Base-by-base conservation (phyloP, 2,888 invertebrate genomes). In the Drosophila mimica region DNA sequence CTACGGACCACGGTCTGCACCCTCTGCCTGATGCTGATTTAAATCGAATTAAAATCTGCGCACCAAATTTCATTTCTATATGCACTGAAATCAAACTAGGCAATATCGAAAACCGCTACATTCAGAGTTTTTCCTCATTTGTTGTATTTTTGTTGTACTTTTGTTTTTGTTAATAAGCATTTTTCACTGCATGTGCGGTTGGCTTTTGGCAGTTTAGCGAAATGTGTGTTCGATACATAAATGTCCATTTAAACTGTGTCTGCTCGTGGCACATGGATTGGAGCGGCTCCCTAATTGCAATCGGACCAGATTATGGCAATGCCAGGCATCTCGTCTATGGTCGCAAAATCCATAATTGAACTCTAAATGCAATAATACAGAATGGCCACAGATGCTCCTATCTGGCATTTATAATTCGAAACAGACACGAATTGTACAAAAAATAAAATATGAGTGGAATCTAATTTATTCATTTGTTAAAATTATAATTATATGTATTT, bases 41-140 rank as follows among this genome's bases (percentile, higher is more conserved):
- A 79, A 88, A 83, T 83, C 73, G 90, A 87, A 90, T 87, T 90
- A 87, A 86, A 90, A 88, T 83, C 90, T 64, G 81, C 61, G 72
- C 79, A 58, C 49, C 65, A 76, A 83, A 86, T 86, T 74, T 61
- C 85, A 80, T 87, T 84, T 77, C 53, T 67, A 48, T 58, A 64
- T 61, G 67, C 69, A 52, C 38, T 54, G 43, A 53, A 31, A 31
- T 13, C 30, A 28, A 43, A 43, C 43, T 34, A 48, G 49, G n/a
- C 77, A 72, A 34, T 74, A 74, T 65, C 64, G 48, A 63, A 76
- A 69, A 74, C 69, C 69, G 61, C 75, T 48, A 40, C n/a, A 34
- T 53, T 56, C 58, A 28, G 53, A 40, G 52, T 8, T 13, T 51
- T 64, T 57, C 3, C 25, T 33, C 38, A n/a, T 48, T 30, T n/a